Base-by-base conservation (phyloP, 1,140 invertebrate species). In the Trachelipus rathkii region DNA sequence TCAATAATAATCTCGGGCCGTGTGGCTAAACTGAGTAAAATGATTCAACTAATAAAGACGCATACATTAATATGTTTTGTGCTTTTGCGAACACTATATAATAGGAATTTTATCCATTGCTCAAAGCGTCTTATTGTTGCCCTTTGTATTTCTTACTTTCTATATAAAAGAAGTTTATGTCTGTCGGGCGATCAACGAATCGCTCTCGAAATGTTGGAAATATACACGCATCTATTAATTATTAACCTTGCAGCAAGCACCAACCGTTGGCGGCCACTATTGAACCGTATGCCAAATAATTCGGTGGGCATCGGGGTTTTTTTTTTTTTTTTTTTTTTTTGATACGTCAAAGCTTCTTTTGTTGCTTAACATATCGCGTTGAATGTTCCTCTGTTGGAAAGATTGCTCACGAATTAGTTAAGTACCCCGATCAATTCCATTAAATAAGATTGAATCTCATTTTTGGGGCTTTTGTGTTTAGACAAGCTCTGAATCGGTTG, bases 371-470 rank as follows among this genome's bases (percentile, higher is more conserved):
- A n/a, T n/a, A 60, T 60, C 50, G 50, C 19, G 50, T 60, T 60
- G 50, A n/a, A 60, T 60, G 19, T 13, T 15, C n/a, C 11, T 13
- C 19, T 60, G 50, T 60, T 60, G 50, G n/a, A 60, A 60, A 60
- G 50, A 60, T 60, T 60, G 50, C 50, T 60, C 11, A 19, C 50
- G 50, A 60, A n/a, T n/a, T 60, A 60, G 50, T 60, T 60, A 60
- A 60, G 50, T 60, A 19, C 11, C 33, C 50, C 50, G 50, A 60
- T 60, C 50, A 60, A n/a, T 60, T 13, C 50, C 50, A 60, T 60
- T 60, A 60, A n/a, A 60, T 60, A 60, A 60, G 50, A 60, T 60
- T 60, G 50, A 60, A 60, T 60, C 50, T 60, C 50, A 60, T 60
- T 19, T n/a, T 19, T 60, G 50, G 50, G 2, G 33, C 33, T 33